Evolutionary conservation across 2,888 invertebrate genomes (phyloP).

Genomic region (Rhaphigaster nebulosa): DNA sequence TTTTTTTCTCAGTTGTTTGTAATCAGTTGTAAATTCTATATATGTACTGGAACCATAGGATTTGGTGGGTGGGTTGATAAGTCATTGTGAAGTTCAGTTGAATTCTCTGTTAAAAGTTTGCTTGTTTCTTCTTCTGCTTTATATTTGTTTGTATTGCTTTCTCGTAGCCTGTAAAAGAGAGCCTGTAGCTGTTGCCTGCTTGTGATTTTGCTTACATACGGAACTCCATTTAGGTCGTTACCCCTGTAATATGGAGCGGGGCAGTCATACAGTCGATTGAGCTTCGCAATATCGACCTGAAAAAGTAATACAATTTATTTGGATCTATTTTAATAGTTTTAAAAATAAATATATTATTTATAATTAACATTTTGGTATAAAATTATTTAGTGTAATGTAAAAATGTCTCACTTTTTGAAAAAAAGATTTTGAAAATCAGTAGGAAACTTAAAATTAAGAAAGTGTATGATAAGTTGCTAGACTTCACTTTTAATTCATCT

Average conservation of each 20-base stretch:
- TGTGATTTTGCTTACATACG: neutral
- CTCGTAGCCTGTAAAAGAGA: neutral
- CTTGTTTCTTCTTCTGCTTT: neutral
- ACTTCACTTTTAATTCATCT: too few species aligned
- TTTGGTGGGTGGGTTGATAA: neutral
- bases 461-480: too few species aligned
- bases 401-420: too few species aligned
- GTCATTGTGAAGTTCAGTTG: neutral
- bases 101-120: neutral
- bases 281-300: slow-evolving; percentile 63
- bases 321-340: neutral
- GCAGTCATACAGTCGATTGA: slow-evolving; percentile 64
- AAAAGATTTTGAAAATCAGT: too few species aligned
- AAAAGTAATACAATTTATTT: slow-evolving; percentile 50
- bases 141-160: neutral
- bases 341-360: neutral
- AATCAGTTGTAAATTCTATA: neutral
- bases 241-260: slow-evolving; percentile 38
- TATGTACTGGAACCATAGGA: neutral
- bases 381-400: neutral
- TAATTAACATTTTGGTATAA: neutral
- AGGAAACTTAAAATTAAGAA: too few species aligned
- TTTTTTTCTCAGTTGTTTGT: neutral
- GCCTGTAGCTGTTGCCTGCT: slow-evolving; percentile 4
- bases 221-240: neutral